Percentiles rank a stretch among this genome's conserved stretches.
Evolutionary conservation across 2,888 invertebrate species (phyloP).

Genomic region (Hyposoter didymator): DNA sequence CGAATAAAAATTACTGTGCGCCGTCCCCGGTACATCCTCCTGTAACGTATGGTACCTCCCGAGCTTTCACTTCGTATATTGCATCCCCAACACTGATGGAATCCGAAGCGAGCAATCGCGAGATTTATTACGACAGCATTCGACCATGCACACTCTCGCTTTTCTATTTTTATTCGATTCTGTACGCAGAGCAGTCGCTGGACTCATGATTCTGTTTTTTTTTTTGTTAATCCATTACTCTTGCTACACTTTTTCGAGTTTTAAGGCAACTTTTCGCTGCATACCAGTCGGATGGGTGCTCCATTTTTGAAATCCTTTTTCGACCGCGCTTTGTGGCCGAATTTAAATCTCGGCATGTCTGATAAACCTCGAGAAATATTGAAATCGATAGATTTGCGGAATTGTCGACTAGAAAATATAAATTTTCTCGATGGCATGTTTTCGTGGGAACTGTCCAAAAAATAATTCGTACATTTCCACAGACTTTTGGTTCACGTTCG

Average conservation of each 20-base stretch:
- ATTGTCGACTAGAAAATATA: too few species aligned
- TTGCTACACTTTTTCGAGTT: neutral
- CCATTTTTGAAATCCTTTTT: too few species aligned
- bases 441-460: too few species aligned
- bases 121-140: neutral
- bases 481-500: too few species aligned
- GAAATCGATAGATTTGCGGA: too few species aligned
- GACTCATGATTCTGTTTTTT: neutral
- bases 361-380: too few species aligned
- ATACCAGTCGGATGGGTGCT: too few species aligned
- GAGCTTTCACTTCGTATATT: neutral
- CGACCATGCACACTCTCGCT: neutral
- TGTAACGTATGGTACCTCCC: neutral
- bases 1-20: neutral
- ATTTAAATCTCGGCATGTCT: too few species aligned
- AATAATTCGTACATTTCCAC: too few species aligned
- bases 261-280: too few species aligned
- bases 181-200: neutral
- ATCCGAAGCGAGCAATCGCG: neutral
- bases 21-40: neutral
- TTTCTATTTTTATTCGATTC: neutral
- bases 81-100: neutral
- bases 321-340: too few species aligned
- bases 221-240: neutral
- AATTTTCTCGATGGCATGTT: too few species aligned